Evolutionary conservation across 2,888 invertebrate genomes (phyloP).

Genomic region (Sarcophaga variegata): DNA sequence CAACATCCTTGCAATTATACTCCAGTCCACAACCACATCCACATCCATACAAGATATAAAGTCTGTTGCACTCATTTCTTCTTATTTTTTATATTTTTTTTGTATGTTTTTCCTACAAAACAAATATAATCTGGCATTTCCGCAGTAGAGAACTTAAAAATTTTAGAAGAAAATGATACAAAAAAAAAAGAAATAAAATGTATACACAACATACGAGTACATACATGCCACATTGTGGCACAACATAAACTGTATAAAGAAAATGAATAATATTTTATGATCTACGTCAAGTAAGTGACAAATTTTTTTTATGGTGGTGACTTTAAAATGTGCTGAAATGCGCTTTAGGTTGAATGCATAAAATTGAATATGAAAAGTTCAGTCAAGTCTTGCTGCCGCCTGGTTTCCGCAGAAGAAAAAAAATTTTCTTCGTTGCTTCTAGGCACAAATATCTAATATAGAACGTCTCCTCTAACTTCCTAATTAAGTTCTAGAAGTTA

Average conservation of each 20-base stretch:
- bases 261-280: slow-evolving; percentile 51
- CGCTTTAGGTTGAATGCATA: too few species aligned
- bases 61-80: slow-evolving; percentile 24
- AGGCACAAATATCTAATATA: too few species aligned
- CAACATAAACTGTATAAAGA: background rate
- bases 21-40: background rate
- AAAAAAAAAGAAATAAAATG: slow-evolving; percentile 21
- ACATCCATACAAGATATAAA: slow-evolving; percentile 32
- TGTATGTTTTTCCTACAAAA: slow-evolving; percentile 33
- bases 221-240: background rate
- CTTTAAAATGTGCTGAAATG: too few species aligned
- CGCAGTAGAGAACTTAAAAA: slow-evolving; percentile 43
- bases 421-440: too few species aligned
- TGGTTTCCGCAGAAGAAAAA: too few species aligned
- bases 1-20: slow-evolving; percentile 64
- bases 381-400: too few species aligned
- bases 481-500: too few species aligned
- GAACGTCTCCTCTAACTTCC: rapidly evolving
- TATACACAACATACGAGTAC: background rate
- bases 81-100: background rate
- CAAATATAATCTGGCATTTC: slow-evolving; percentile 65
- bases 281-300: slow-evolving; percentile 37
- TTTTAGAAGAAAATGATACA: slow-evolving; percentile 16
- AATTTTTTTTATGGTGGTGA: background rate
- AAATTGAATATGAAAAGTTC: too few species aligned